Evolutionary conservation across 2,888 invertebrate genomes (phyloP), one percentile per base, ranked within the genome.

Genomic region (Itoplectis maculator): DNA sequence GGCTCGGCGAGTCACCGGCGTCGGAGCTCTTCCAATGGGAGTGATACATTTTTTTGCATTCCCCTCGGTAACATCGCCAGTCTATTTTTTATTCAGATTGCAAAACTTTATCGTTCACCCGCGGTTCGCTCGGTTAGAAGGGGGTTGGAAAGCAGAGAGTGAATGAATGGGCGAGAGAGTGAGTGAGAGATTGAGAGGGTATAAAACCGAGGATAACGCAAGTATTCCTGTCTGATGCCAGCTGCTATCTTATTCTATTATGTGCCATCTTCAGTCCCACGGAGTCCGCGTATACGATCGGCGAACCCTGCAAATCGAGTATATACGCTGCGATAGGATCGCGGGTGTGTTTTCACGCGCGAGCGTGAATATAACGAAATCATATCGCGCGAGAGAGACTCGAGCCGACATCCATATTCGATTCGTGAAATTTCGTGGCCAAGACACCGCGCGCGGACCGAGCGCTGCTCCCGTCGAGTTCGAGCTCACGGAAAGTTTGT

Each of bases 341-440:
- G 23, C 13, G 68, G 1, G 23, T 56, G 35, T 40, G 61, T 37
- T 59, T 70, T 59, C 59, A 35, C 29, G 59, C 47, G 42, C 59
- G 29, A 47, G 20, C 18, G 59, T 59, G 61, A 61, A 47, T 5
- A 5, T 73, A 73, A 23, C 72, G 37, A 73, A 73, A 73, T 61
- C 73, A 73, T 73, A 66, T 68, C 75, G 15, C 56, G 35, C 29
- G 29, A 29, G 29, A 29, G 29, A 29, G 29, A 29, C 3, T 5
- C 29, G 40, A 42, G n/a, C 18, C 56, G 20, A 35, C 75, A 76
- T 76, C 66, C 45, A 76, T 76, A 76, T 66, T 76, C 75, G 75
- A 68, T 68, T 68, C 56, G 35, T 18, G 56, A 29, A 37, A 45
- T 68, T 66, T 42, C 35, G 61, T 49, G 47, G 8, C n/a, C 29